Percentiles rank a stretch among this genome's conserved stretches.
phyloP scores from a whole-genome alignment of 2,113 vertebrate genomes.

The Phyllostomus hastatus region DNA sequence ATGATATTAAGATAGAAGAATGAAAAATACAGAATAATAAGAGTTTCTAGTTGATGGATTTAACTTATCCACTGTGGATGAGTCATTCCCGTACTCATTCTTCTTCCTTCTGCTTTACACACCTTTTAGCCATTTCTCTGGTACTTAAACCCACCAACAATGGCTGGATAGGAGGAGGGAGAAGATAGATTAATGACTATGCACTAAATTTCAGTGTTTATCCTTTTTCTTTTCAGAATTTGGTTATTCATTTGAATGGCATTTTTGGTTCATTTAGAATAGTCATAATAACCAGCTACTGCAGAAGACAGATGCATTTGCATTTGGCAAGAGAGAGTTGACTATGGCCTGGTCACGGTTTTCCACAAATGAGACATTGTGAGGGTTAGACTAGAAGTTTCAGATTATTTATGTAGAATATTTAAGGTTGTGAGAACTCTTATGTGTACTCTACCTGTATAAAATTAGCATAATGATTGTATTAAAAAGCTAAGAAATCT shows the following conservation, averaged over 20 bases:
- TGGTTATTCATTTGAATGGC: not conserved
- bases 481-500: not conserved
- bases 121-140: not conserved
- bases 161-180: slow-evolving; percentile 10
- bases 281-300: not conserved
- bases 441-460: not conserved
- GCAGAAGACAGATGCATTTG: not conserved
- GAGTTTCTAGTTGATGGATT: not conserved
- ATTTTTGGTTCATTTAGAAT: not conserved
- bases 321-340: not conserved
- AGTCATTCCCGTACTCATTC: not conserved
- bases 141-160: not conserved
- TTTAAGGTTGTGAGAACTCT: not conserved
- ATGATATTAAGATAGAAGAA: not conserved
- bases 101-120: slow-evolving; percentile 33
- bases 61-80: not conserved
- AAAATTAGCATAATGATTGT: not conserved
- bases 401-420: not conserved
- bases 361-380: not conserved
- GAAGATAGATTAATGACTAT: not conserved
- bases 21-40: not conserved
- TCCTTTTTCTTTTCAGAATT: not conserved
- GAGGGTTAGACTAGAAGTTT: not conserved
- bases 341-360: not conserved
- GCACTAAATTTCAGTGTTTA: not conserved